phyloP scores from a whole-genome alignment of 2,113 vertebrate species.

The Calidris pugnax region DNA sequence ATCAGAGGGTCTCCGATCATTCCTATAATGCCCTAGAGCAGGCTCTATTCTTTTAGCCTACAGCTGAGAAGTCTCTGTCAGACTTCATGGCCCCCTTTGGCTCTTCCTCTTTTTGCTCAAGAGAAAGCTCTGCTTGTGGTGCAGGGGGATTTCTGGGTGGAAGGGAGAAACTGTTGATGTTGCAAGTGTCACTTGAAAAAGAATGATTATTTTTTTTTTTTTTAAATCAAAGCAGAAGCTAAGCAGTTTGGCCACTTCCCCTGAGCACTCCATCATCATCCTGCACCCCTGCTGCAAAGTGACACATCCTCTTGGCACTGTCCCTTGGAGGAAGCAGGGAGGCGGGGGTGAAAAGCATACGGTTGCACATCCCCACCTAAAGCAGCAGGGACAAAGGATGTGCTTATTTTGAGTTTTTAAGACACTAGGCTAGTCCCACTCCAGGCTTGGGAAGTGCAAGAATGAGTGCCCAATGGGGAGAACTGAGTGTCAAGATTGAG shows the following conservation, averaged over 20 bases:
- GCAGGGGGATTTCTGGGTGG: constrained; percentile 14
- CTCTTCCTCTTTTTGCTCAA: constrained; percentile 16
- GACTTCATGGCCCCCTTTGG: background rate
- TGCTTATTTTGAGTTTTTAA: background rate
- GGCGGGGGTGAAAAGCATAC: background rate
- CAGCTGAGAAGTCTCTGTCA: background rate
- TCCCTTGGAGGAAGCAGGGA: background rate
- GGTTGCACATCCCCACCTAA: background rate
- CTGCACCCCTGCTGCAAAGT: constrained; percentile 15
- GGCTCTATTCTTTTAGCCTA: background rate
- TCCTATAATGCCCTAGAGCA: background rate
- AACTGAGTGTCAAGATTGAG: background rate
- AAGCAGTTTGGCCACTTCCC: constrained; percentile 23
- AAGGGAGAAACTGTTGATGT: constrained; percentile 8
- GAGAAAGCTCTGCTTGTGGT: constrained; percentile 4
- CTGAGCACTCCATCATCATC: background rate
- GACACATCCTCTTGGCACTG: background rate
- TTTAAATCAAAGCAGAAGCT: constrained; percentile 45
- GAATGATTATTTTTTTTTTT: background rate
- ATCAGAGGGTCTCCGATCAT: background rate
- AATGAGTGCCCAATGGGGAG: background rate
- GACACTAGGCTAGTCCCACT: background rate
- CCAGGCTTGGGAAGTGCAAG: background rate
- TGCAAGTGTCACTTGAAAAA: constrained; percentile 28
- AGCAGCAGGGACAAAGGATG: background rate